Evolutionary conservation across 2,888 invertebrate genomes (phyloP).

Genomic region (Drosophila kokeensis): DNA sequence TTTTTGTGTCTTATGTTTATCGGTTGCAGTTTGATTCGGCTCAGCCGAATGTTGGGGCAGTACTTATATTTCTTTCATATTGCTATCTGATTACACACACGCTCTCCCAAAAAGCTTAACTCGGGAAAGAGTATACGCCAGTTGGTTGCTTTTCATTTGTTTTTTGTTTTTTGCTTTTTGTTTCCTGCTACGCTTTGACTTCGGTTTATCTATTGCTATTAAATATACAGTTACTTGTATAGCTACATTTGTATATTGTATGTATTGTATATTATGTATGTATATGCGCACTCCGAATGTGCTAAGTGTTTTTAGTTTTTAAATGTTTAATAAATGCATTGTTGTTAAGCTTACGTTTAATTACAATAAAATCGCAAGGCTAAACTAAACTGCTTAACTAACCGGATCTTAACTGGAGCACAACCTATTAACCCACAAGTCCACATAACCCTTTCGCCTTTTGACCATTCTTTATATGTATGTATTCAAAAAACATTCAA

Average conservation of each 20-base stretch:
- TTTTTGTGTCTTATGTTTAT: slow-evolving; percentile 21
- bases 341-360: slow-evolving; percentile 74
- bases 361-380: slow-evolving; percentile 70
- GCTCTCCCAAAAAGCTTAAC: neutral
- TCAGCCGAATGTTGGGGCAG: slow-evolving; percentile 57
- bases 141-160: slow-evolving; percentile 16
- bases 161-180: neutral
- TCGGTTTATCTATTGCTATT: slow-evolving; percentile 59
- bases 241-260: slow-evolving; percentile 49
- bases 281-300: slow-evolving; percentile 40
- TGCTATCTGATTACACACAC: slow-evolving; percentile 51
- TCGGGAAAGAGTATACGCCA: slow-evolving; percentile 18
- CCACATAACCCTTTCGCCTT: neutral
- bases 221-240: slow-evolving; percentile 63
- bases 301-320: slow-evolving; percentile 36
- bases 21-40: slow-evolving; percentile 55
- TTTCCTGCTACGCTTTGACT: slow-evolving; percentile 42
- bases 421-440: slow-evolving; percentile 46
- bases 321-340: slow-evolving; percentile 73
- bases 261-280: slow-evolving; percentile 39
- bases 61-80: slow-evolving; percentile 52
- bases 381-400: slow-evolving; percentile 39
- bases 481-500: neutral
- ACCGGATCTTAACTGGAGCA: slow-evolving; percentile 47
- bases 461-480: slow-evolving; percentile 1